Evolutionary conservation across 2,113 vertebrate species (phyloP).

Genomic region (Rattus rattus): DNA sequence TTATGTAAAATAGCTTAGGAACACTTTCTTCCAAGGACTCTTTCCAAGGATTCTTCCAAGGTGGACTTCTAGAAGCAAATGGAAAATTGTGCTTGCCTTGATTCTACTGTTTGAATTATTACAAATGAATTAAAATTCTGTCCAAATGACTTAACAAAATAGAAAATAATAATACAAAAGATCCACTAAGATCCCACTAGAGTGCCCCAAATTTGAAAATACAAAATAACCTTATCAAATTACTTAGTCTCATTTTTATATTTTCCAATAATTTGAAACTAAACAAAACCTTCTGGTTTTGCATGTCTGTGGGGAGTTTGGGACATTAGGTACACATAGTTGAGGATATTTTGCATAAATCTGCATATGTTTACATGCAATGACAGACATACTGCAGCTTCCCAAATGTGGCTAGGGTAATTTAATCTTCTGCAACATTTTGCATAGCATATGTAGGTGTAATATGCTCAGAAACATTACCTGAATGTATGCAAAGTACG

Average conservation of each 20-base stretch:
- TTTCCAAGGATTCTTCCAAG: neutral
- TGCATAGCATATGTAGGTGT: slow-evolving; percentile 70
- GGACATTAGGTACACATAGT: slow-evolving; percentile 68
- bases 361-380: slow-evolving; percentile 72
- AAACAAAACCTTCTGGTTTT: slow-evolving; percentile 78
- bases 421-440: slow-evolving; percentile 79
- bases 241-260: slow-evolving; percentile 68
- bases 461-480: slow-evolving; percentile 71
- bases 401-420: slow-evolving; percentile 70
- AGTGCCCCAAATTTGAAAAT: slow-evolving; percentile 58
- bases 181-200: neutral
- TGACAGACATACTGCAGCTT: slow-evolving; percentile 72
- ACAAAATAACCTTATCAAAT: slow-evolving; percentile 47
- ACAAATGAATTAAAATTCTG: slow-evolving; percentile 57
- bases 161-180: neutral
- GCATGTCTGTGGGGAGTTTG: slow-evolving; percentile 65
- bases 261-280: slow-evolving; percentile 76
- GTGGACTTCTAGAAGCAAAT: slow-evolving; percentile 55
- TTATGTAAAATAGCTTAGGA: slow-evolving; percentile 58
- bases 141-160: slow-evolving; percentile 31
- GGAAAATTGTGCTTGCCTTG: slow-evolving; percentile 38
- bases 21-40: slow-evolving; percentile 3
- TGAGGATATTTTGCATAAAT: slow-evolving; percentile 77
- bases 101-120: slow-evolving; percentile 5
- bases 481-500: slow-evolving; percentile 73